Evolutionary conservation across 2,888 invertebrate species (phyloP).

Genomic region (Melinaea menophilus): DNA sequence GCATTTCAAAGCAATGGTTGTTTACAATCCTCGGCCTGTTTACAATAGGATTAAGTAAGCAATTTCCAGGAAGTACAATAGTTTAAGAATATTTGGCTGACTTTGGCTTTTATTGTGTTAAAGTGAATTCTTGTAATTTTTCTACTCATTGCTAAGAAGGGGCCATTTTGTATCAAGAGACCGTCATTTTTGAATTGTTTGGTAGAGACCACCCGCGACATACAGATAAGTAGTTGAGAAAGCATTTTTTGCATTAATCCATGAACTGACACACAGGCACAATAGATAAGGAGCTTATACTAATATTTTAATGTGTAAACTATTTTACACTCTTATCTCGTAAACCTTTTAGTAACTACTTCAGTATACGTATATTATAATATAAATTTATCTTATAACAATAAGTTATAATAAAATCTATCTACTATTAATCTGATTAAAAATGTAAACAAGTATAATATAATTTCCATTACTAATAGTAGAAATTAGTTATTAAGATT

Average conservation of each 20-base stretch:
- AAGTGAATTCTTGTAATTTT: conserved; percentile 59
- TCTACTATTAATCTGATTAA: no score
- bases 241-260: conserved; percentile 40
- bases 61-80: conserved; percentile 52
- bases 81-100: conserved; percentile 38
- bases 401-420: no score
- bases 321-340: not conserved
- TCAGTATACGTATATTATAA: no score
- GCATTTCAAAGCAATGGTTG: conserved; percentile 43
- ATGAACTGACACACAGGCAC: conserved; percentile 30
- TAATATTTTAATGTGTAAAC: not conserved
- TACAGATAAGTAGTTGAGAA: conserved; percentile 48
- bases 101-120: conserved; percentile 54
- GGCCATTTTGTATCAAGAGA: conserved; percentile 57
- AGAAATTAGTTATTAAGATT: no score
- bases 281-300: conserved; percentile 17
- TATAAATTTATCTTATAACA: no score
- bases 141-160: conserved; percentile 49
- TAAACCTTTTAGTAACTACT: no score
- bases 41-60: conserved; percentile 47
- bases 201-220: conserved; percentile 67
- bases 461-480: no score
- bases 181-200: conserved; percentile 67
- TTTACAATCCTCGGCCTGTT: conserved; percentile 40
- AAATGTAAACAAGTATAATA: no score